Evolutionary conservation across 1,140 invertebrate genomes (phyloP), one percentile per base, ranked within the genome.

Genomic region (Gonioctena quinquepunctata): DNA sequence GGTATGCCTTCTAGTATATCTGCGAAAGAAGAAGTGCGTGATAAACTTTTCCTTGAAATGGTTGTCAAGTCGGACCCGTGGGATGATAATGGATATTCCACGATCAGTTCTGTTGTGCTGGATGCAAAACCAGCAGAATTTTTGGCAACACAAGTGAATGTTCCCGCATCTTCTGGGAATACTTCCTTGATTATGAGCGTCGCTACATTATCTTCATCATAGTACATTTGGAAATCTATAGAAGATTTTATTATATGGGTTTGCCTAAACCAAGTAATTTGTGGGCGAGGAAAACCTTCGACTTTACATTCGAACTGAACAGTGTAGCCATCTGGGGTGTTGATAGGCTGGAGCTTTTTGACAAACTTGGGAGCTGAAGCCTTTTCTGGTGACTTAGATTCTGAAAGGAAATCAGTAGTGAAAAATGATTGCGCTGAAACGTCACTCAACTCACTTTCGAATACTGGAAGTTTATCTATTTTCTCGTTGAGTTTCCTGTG

Each of bases 91-190:
- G 94, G 92, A 52, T 91, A 90, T 85, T 97, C 94, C 0, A 98
- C 94, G 22, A 91, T 89, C 11, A 98, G 83, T 82, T 96, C 95
- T 1, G 96, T 95, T 4, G 95, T 94, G 77, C 93, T 95, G 0
- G 94, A 94, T 0, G 95, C 94, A 83, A 94, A 96, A 23, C 98
- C 98, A 48, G 93, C 93, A 2, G 92, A 88, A 82, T 99, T 99
- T 81, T 98, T 97, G 11, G 96, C 95, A 11, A 99, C 94, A 78
- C 96, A 97, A 0, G 96, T 98, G 83, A 98, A 99, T 52, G 92
- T 93, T 2, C 96, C 97, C 1, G 96, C 94, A 84, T 99, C 97
- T 87, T 99, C 97, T 0, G 96, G 95, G 83, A 96, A 97, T 0
- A 98, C 95, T 87, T 99, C 97, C 62, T 91, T 90, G 72, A 99